Conservation (phyloP, 2,113 vertebrate genomes). For the Urocolius indicus region DNA sequence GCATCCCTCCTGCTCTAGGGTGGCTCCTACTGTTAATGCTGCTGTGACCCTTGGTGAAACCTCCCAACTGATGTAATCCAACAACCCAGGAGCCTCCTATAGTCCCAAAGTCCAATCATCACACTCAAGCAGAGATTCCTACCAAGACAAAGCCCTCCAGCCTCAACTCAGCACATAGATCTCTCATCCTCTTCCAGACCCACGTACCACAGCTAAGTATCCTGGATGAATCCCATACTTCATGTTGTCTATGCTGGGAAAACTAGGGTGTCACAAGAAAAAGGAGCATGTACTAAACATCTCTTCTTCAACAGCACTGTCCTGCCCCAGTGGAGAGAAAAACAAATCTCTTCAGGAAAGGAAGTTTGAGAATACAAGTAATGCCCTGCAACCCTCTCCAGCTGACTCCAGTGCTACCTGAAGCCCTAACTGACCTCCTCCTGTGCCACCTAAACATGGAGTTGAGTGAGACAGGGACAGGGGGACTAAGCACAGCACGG, state of each 20-base stretch:
- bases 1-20: fast-evolving
- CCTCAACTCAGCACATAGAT: background rate
- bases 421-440: background rate
- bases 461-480: background rate
- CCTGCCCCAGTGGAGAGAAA: background rate
- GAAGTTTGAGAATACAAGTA: background rate
- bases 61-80: background rate
- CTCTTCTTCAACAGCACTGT: background rate
- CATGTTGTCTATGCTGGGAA: background rate
- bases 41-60: background rate
- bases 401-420: background rate
- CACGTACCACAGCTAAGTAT: background rate
- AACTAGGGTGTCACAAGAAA: fast-evolving
- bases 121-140: background rate
- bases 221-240: background rate
- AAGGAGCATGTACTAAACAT: background rate
- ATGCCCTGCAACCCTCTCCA: background rate
- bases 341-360: background rate
- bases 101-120: fast-evolving
- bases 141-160: background rate
- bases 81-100: background rate
- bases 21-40: background rate
- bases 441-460: background rate
- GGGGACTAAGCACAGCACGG: background rate
- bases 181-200: background rate